Evolutionary conservation across 2,888 invertebrate genomes (phyloP), one percentile per base, ranked within the genome.

Genomic region (Athalia circularis): DNA sequence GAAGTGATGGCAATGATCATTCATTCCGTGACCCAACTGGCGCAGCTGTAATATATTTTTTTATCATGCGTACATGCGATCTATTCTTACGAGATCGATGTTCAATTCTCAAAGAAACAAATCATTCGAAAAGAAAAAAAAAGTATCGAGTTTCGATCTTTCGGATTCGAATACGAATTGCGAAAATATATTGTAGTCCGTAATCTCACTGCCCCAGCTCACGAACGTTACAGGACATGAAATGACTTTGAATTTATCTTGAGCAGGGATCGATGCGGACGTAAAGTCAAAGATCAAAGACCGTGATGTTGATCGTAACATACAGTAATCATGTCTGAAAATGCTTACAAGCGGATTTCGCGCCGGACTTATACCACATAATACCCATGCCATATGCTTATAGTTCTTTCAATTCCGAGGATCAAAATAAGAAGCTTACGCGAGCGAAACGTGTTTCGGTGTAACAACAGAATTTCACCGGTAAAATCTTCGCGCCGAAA

Each of bases 391-490:
- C 48, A 15, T 9, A 1, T 43, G 43, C 68, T 54, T 43, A 3
- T 43, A 68, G 68, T 29, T 29, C 54, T 68, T 4, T 29, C 54
- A n/a, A 52, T 67, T 67, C 67, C 29, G n/a, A 68, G 54, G 68
- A 52, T 67, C 67, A 54, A 43, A 70, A 70, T 70, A 70, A 57
- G 70, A 54, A 57, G 70, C 54, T 70, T 70, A 70, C 52, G 7
- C 50, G 15, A 57, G 43, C 43, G 43, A 45, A 9, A 70, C n/a
- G 5, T 15, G 8, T 57, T 70, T 54, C 13, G 13, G n/a, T n/a
- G 45, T 29, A 45, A 72, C 43, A 59, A 59, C 59, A 7, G 13
- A 11, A 9, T 11, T 45, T 48, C 9, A 29, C 29, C 29, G 29
- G 1, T 29, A 29, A 29, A 29, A 29, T 29, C 29, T 29, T 29